phyloP scores from a whole-genome alignment of 2,113 vertebrate species.

The Triplophysa siluroides region DNA sequence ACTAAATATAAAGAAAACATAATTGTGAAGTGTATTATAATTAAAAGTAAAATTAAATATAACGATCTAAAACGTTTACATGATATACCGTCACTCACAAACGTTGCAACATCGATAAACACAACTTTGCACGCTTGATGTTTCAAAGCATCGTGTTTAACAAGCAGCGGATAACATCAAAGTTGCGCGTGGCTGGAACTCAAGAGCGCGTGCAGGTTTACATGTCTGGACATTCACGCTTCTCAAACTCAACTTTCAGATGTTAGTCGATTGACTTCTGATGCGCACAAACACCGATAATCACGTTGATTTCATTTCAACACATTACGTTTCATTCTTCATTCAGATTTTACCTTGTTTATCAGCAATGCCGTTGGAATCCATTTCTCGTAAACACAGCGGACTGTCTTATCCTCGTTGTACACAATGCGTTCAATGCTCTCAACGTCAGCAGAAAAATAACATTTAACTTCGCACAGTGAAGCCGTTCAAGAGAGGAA shows the following conservation, averaged over 20 bases:
- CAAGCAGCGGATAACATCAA: background rate
- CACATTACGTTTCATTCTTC: background rate
- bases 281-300: background rate
- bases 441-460: background rate
- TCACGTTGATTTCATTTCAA: background rate
- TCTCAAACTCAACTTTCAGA: background rate
- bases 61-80: too few relatives aligned
- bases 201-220: constrained; percentile 27
- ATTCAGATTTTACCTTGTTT: constrained; percentile 56
- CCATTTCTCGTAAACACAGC: constrained; percentile 55
- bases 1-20: too few relatives aligned
- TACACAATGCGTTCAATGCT: constrained; percentile 22
- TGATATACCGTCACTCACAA: too few relatives aligned
- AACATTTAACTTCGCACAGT: constrained; percentile 35
- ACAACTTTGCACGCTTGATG: background rate
- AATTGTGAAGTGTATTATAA: too few relatives aligned
- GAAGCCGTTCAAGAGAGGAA: background rate
- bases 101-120: background rate
- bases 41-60: too few relatives aligned
- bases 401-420: constrained; percentile 2
- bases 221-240: background rate
- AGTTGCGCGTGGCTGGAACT: constrained; percentile 43
- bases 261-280: background rate
- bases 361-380: constrained; percentile 61
- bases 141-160: background rate